Evolutionary conservation across 2,888 invertebrate species (phyloP).

Genomic region (Lumbricus terrestris): DNA sequence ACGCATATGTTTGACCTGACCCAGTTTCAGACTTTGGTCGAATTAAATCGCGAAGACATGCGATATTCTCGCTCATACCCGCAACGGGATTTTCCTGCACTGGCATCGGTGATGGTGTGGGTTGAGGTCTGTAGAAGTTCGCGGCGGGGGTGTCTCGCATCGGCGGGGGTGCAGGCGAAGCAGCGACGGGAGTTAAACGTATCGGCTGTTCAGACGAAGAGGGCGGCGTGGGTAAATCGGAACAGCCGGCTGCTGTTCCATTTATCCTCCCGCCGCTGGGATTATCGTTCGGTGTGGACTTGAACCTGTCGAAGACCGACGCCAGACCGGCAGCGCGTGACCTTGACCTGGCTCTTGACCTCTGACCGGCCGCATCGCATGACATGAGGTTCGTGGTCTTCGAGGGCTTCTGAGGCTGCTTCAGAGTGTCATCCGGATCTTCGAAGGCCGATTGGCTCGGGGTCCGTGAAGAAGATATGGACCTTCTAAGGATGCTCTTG

Average conservation of each 20-base stretch:
- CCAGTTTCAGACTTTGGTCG: neutral
- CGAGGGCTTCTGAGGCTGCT: neutral
- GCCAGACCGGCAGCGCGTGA: neutral
- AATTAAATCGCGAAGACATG: neutral
- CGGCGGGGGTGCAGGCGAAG: neutral
- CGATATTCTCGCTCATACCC: neutral
- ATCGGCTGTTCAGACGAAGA: neutral
- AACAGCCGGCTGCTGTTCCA: neutral
- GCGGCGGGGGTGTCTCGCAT: neutral
- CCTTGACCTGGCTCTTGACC: slow-evolving; percentile 7
- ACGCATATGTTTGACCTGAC: neutral
- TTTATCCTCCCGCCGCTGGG: neutral
- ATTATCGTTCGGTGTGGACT: neutral
- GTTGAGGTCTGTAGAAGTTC: neutral
- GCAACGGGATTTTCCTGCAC: neutral
- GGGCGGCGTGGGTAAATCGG: neutral
- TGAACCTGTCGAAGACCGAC: neutral
- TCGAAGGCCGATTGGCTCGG: neutral
- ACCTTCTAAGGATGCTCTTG: neutral
- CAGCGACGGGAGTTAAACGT: neutral
- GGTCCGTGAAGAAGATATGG: neutral
- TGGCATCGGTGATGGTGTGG: neutral
- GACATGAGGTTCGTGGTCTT: neutral
- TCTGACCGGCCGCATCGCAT: slow-evolving; percentile 8
- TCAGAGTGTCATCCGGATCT: neutral